Base-by-base conservation (phyloP, 1,140 invertebrate species). In the Helicoverpa zea region DNA sequence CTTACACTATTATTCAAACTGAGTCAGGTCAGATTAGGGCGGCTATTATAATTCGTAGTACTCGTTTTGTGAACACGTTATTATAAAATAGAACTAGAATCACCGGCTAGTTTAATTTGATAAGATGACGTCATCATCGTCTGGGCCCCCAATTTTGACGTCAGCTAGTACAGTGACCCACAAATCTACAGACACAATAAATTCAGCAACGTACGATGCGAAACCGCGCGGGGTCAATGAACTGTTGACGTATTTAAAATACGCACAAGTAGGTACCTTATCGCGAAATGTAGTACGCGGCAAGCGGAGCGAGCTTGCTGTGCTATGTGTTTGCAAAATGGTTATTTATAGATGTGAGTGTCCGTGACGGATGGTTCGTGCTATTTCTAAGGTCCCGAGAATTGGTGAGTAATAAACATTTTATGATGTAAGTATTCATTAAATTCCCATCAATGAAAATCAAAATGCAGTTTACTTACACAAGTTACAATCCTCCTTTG, bases 171-270 rank as follows among this genome's bases (percentile, higher is more conserved):
- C 90, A 90, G 84, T 91, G 93, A 94, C 93, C 93, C 88, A 94
- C 91, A 94, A 94, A 94, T 92, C 92, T 94, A 94, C 92, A 93
- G 92, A 94, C 92, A 94, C 93, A 94, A 94, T 94, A 92, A 93
- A 92, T 94, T 93, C 92, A 89, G 84, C 90, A 92, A 90, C 90
- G 90, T 92, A 90, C 91, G 90, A 86, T 87, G 91, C 89, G 91
- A 94, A 93, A 89, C 90, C 86, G 84, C 88, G 86, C 87, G 87
- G 92, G 93, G 89, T 93, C 93, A 92, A 91, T 87, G 93, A 93
- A 93, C 93, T 92, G 89, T 91, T 94, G 93, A 94, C 92, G 93
- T 94, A 91, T 94, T 94, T 93, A 89, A 94, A 92, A 94, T 94
- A 94, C 93, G 89, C 89, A 93, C 88, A 81, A 83, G 82, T 93